Base-by-base conservation (phyloP, 2,888 invertebrate genomes). In the Coelinius sp. region DNA sequence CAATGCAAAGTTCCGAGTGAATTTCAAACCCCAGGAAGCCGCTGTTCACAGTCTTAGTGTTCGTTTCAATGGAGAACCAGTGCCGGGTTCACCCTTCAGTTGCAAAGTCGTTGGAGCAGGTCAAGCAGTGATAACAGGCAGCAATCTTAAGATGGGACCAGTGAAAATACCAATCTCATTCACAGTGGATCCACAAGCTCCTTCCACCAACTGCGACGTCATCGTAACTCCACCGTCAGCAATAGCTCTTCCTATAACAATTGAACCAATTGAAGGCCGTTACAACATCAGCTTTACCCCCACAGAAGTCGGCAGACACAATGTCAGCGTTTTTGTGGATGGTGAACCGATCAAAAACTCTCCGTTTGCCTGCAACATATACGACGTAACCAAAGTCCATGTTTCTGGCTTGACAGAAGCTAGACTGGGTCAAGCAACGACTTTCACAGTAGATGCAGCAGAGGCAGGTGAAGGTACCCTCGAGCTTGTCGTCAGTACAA, bases 11-110 rank as follows among this genome's bases (percentile, higher is more conserved):
- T 99, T 99, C 84, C 88, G 93, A 86, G 95, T 96, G 22, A 98
- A 98, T 89, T 99, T 99, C 89, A 97, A 97, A 84, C 98, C 98
- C 0, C 95, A 96, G 35, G 97, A 97, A 89, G 93, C 97, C 0
- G 96, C 96, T 1, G 92, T 94, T 0, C 98, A 99, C 88, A 94
- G 94, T 24, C 90, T 98, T 3, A 97, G 97, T 59, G 97, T 99
- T 35, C 92, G 93, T 84, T 94, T 93, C 84, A 92, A 92, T 80
- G 91, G 92, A 41, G 92, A 93, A 82, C 90, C 91, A 52, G 92
- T 93, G 6, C 91, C 92, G 81, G 92, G 98, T 0, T 97, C 97
- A 10, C 98, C 98, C n/a, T 98, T 98, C 88, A 93, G 93, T 35
- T 98, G 97, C 83, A 92, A 94, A 84, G 94, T 98, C 88, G 91